Evolutionary conservation across 2,113 vertebrate species (phyloP).

Genomic region (Miniopterus natalensis): DNA sequence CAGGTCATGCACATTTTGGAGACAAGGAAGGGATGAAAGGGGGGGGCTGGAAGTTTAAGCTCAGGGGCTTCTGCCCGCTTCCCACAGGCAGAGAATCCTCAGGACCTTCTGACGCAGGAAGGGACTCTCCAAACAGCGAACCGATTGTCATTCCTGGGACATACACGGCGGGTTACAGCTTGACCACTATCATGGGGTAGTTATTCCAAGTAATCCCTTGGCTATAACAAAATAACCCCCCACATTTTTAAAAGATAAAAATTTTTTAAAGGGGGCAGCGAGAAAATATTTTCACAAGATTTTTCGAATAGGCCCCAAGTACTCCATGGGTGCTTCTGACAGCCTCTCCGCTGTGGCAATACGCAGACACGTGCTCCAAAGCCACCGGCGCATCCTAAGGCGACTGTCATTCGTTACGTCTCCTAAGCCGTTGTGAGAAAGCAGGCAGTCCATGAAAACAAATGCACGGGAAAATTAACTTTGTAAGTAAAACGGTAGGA

Average conservation of each 20-base stretch:
- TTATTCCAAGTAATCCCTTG: neutral
- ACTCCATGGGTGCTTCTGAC: rapidly evolving
- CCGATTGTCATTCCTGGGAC: neutral
- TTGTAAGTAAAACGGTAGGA: neutral
- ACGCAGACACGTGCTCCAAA: neutral
- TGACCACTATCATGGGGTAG: rapidly evolving
- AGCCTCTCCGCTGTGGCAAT: neutral
- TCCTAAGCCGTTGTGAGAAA: neutral
- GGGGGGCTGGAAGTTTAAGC: neutral
- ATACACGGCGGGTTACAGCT: rapidly evolving
- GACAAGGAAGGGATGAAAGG: neutral
- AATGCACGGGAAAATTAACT: neutral
- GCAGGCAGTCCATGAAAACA: neutral
- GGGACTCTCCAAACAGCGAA: neutral
- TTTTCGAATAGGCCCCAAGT: neutral
- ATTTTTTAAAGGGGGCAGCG: neutral
- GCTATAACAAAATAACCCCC: neutral
- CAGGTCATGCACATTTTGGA: neutral
- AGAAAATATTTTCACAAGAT: neutral
- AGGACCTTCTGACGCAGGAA: neutral
- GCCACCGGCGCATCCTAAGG: neutral
- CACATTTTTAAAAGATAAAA: neutral
- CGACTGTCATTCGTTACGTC: neutral
- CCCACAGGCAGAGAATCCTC: neutral
- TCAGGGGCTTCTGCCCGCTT: rapidly evolving